These are phyloP conservation scores for Dynastes tityus DNA, from an alignment of 2,888 invertebrate species.

Conservation along the genomic window DNA sequence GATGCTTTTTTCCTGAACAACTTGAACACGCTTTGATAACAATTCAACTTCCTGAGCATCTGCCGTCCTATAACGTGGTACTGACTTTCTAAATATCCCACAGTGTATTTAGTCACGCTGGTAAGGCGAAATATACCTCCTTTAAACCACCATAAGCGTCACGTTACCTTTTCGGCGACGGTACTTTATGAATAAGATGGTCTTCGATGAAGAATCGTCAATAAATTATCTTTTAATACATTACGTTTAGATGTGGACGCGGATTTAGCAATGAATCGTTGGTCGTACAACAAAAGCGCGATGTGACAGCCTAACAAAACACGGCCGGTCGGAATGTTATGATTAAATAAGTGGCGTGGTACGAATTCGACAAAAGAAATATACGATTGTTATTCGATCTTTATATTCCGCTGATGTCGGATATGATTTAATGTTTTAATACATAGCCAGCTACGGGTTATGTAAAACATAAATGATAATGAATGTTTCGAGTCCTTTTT, in stretches of 20 bases:
- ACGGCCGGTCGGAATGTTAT: slow-evolving; percentile 46
- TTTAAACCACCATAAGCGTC: not conserved
- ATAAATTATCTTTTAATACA: slow-evolving; percentile 45
- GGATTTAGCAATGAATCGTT: slow-evolving; percentile 47
- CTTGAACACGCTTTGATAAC: slow-evolving; percentile 35
- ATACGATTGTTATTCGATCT: slow-evolving; percentile 48
- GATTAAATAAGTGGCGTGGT: slow-evolving; percentile 50
- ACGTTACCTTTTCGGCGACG: slow-evolving; percentile 36
- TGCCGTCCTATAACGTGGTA: slow-evolving; percentile 4
- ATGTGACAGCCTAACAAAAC: slow-evolving; percentile 48
- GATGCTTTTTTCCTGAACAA: slow-evolving; percentile 1
- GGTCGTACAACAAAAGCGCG: slow-evolving; percentile 37
- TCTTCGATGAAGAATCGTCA: slow-evolving; percentile 38
- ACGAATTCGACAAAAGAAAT: slow-evolving; percentile 46
- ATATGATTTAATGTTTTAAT: slow-evolving; percentile 50
- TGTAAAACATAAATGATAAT: slow-evolving; percentile 46
- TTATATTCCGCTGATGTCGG: slow-evolving; percentile 45
- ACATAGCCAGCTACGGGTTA: slow-evolving; percentile 45
- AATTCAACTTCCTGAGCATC: slow-evolving; percentile 42
- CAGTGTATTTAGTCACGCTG: slow-evolving; percentile 35
- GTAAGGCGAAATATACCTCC: slow-evolving; percentile 17
- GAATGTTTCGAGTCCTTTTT: slow-evolving; percentile 41
- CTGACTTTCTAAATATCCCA: slow-evolving; percentile 42
- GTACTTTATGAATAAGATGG: slow-evolving; percentile 34
- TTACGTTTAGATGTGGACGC: slow-evolving; percentile 30